Percentiles rank a stretch among this genome's conserved stretches.
Conservation (phyloP, 2,888 invertebrate species). For the Seira musarum region DNA sequence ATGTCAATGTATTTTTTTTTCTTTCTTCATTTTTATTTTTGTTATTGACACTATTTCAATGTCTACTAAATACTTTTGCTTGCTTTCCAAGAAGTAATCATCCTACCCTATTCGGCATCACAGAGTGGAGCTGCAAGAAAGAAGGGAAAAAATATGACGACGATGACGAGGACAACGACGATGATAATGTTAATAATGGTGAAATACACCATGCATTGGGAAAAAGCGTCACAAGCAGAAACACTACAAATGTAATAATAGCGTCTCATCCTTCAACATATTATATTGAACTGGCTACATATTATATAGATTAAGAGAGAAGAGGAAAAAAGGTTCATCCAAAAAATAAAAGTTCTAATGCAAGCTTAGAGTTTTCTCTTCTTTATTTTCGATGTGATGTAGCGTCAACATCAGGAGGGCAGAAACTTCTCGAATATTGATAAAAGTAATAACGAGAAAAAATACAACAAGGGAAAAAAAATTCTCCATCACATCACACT, state of each 20-base stretch:
- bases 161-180: neutral
- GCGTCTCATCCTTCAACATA: neutral
- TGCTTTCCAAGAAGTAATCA: slow-evolving; percentile 26
- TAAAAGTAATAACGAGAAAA: slow-evolving; percentile 63
- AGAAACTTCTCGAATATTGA: slow-evolving; percentile 64
- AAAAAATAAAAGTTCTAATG: slow-evolving; percentile 43
- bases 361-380: slow-evolving; percentile 39
- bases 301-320: slow-evolving; percentile 19
- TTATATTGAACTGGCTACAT: slow-evolving; percentile 4
- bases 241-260: slow-evolving; percentile 47
- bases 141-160: too few relatives aligned
- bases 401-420: slow-evolving; percentile 56
- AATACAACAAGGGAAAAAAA: slow-evolving; percentile 59
- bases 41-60: slow-evolving; percentile 49
- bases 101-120: slow-evolving; percentile 12
- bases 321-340: neutral
- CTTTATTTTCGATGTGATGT: slow-evolving; percentile 11
- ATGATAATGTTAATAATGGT: slow-evolving; percentile 35
- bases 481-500: slow-evolving; percentile 55
- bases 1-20: slow-evolving; percentile 23
- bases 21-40: slow-evolving; percentile 27
- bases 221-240: slow-evolving; percentile 48
- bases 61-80: slow-evolving; percentile 47
- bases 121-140: neutral
- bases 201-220: slow-evolving; percentile 29